Evolutionary conservation across 2,113 vertebrate genomes (phyloP).

Genomic region (Saccopteryx bilineata): DNA sequence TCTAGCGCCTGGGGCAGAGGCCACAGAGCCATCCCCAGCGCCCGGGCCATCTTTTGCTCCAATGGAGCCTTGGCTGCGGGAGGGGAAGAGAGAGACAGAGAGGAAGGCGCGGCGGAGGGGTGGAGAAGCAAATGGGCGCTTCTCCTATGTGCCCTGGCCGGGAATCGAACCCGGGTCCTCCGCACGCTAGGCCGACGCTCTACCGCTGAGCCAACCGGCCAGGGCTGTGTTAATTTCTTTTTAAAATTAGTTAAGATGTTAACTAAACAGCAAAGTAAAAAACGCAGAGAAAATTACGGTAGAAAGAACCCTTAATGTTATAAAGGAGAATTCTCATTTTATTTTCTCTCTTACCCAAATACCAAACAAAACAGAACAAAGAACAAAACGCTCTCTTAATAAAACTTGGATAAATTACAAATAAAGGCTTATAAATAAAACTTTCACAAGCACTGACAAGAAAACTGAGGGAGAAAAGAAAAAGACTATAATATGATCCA

Average conservation of each 20-base stretch:
- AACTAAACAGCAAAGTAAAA: constrained; percentile 17
- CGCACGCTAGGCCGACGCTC: too few species aligned
- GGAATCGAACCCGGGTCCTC: too few species aligned
- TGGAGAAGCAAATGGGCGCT: too few species aligned
- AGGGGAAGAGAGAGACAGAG: too few species aligned
- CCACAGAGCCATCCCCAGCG: too few species aligned
- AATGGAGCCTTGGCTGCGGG: too few species aligned
- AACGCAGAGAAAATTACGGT: neutral
- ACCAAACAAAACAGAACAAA: neutral
- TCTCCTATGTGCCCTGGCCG: too few species aligned
- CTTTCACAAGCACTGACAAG: neutral
- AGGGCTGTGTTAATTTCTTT: neutral
- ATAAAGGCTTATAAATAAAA: neutral
- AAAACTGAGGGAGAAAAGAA: neutral
- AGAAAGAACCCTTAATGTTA: neutral
- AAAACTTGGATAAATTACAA: neutral
- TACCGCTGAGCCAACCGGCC: too few species aligned
- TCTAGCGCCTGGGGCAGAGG: too few species aligned
- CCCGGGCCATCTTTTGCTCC: too few species aligned
- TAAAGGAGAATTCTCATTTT: constrained; percentile 37
- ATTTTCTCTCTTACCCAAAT: neutral
- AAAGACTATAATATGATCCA: neutral
- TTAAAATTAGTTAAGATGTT: neutral
- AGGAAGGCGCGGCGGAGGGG: too few species aligned
- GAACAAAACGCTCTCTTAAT: neutral